Conservation (phyloP, 1,140 invertebrate species). For the Drosophila ohnishii region DNA sequence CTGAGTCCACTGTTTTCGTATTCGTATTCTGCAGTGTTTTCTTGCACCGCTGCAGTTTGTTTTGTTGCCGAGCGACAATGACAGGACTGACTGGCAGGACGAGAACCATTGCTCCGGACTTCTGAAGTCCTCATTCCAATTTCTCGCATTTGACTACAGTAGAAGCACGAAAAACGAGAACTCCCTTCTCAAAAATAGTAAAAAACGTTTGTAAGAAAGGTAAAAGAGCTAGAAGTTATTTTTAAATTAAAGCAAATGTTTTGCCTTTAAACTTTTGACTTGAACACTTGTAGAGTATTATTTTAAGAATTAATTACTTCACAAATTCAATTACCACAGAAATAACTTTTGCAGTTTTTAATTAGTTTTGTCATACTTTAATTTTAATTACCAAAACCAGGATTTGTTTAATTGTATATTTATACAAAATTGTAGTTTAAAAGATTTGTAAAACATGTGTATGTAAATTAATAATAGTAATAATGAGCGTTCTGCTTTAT, state of each 20-base stretch:
- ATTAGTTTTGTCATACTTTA: neutral
- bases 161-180: neutral
- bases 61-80: conserved; percentile 53
- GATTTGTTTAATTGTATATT: neutral
- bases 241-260: neutral
- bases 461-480: neutral
- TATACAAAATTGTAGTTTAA: neutral
- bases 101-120: conserved; percentile 14
- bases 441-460: neutral
- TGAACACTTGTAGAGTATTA: too few relatives aligned
- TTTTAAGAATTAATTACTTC: neutral
- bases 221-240: too few relatives aligned
- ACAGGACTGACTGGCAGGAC: conserved; percentile 24
- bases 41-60: conserved; percentile 55
- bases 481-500: neutral
- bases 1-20: conserved; percentile 30
- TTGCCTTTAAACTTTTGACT: neutral
- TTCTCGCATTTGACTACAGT: conserved; percentile 33
- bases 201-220: neutral
- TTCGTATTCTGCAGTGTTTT: conserved; percentile 57
- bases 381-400: neutral
- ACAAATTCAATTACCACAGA: neutral
- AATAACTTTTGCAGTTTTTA: neutral
- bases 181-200: neutral
- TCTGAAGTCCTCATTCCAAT: conserved; percentile 10